phyloP scores from a whole-genome alignment of 2,113 vertebrate genomes.

The Proterorhinus semilunaris region DNA sequence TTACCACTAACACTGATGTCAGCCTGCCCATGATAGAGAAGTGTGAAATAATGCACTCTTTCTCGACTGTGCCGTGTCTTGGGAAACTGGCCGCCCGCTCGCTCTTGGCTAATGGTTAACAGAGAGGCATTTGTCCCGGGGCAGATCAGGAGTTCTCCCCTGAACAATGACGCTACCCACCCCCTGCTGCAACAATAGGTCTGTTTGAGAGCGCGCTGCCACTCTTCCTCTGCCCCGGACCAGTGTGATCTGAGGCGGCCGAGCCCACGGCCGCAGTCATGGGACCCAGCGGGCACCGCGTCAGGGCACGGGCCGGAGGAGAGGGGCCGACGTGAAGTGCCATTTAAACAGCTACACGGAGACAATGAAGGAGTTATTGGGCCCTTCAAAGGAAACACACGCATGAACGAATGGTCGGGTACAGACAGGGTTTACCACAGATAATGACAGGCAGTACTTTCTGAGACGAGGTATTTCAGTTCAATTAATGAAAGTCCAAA shows the following conservation, averaged over 20 bases:
- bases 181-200: conserved; percentile 67
- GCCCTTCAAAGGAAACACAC: conserved; percentile 21
- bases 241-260: conserved; percentile 57
- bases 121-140: conserved; percentile 70
- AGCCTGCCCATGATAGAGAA: neutral
- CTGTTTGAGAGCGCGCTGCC: conserved; percentile 65
- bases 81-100: conserved; percentile 65
- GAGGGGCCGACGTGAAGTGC: conserved; percentile 35
- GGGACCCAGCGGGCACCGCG: conserved; percentile 49
- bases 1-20: neutral
- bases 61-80: conserved; percentile 41
- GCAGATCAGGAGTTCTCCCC: conserved; percentile 70
- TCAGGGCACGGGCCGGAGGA: conserved; percentile 31
- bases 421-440: no score
- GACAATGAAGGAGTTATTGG: conserved; percentile 30
- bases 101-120: conserved; percentile 80
- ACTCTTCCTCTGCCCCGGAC: conserved; percentile 57
- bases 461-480: neutral
- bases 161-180: conserved; percentile 73
- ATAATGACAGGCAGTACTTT: neutral
- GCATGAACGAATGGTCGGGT: neutral
- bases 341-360: conserved; percentile 27
- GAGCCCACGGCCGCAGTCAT: conserved; percentile 69
- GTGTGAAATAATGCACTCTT: conserved; percentile 5
- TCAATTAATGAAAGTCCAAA: no score